Evolutionary conservation across 2,797 vertebrate genomes (phyloP).

Genomic region (Chaunax sp.): DNA sequence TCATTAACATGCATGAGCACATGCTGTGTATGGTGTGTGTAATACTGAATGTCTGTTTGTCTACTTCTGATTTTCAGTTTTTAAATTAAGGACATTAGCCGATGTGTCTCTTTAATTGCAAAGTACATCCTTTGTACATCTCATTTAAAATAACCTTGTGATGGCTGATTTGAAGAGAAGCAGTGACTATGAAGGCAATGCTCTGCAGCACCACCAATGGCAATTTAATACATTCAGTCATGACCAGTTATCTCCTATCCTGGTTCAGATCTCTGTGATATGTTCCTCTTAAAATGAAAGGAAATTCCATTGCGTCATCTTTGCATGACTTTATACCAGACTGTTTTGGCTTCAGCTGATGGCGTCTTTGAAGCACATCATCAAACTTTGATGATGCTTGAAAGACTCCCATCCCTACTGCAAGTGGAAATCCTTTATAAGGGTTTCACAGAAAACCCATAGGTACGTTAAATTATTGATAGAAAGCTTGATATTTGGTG

Average conservation of each 20-base stretch:
- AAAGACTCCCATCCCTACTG: slow-evolving; percentile 20
- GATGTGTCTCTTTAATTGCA: slow-evolving; percentile 46
- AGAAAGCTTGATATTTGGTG: neutral
- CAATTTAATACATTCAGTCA: slow-evolving; percentile 38
- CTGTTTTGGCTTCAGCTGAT: slow-evolving; percentile 42
- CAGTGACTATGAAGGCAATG: slow-evolving; percentile 47
- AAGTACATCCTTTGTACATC: slow-evolving; percentile 30
- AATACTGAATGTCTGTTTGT: neutral
- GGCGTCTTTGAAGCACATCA: slow-evolving; percentile 28
- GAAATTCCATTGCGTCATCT: slow-evolving; percentile 35
- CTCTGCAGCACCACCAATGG: slow-evolving; percentile 37
- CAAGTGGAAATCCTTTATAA: slow-evolving; percentile 5
- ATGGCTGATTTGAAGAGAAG: slow-evolving; percentile 44
- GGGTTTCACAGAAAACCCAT: neutral
- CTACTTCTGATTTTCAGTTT: neutral
- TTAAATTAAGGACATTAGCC: slow-evolving; percentile 24
- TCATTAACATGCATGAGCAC: neutral
- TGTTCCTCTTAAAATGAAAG: slow-evolving; percentile 62
- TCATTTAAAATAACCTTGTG: slow-evolving; percentile 38
- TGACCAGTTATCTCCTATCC: slow-evolving; percentile 15
- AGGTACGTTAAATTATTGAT: slow-evolving; percentile 22
- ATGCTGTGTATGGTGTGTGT: neutral
- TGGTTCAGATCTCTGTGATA: slow-evolving; percentile 52
- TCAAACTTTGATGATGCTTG: slow-evolving; percentile 39
- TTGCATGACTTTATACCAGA: slow-evolving; percentile 64